Conservation (phyloP, 2,797 vertebrate genomes). For the Cyprinodon diabolis region DNA sequence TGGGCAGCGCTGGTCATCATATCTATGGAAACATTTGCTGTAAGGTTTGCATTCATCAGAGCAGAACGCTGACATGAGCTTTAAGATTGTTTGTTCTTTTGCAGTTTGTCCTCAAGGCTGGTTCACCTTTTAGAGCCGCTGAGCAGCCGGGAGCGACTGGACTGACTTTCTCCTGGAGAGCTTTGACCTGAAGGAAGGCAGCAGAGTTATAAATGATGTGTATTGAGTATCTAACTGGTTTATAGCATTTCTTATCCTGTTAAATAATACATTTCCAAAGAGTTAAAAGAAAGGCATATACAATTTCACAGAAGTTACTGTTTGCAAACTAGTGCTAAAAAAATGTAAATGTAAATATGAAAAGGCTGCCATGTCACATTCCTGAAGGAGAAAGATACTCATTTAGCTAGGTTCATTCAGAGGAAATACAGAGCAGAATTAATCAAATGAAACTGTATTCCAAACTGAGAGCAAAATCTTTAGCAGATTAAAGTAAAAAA, state of each 20-base stretch:
- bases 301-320: neutral
- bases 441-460: neutral
- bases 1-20: slow-evolving; percentile 38
- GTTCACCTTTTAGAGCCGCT: slow-evolving; percentile 88
- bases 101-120: slow-evolving; percentile 36
- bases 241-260: neutral
- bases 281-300: neutral
- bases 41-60: slow-evolving; percentile 59
- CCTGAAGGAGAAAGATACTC: neutral
- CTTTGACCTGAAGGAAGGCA: slow-evolving; percentile 86
- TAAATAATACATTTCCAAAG: neutral
- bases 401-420: neutral
- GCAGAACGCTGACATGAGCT: slow-evolving; percentile 43
- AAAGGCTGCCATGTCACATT: neutral
- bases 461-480: neutral
- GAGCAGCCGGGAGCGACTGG: slow-evolving; percentile 88
- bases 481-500: neutral
- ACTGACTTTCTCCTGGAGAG: slow-evolving; percentile 94
- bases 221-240: neutral
- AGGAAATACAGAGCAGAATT: neutral
- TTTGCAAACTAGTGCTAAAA: neutral
- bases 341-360: too few relatives aligned
- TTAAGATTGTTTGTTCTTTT: slow-evolving; percentile 62
- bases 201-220: neutral
- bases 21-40: slow-evolving; percentile 55